Base-by-base conservation (phyloP, 2,113 vertebrate species). In the Zonotrichia leucophrys region DNA sequence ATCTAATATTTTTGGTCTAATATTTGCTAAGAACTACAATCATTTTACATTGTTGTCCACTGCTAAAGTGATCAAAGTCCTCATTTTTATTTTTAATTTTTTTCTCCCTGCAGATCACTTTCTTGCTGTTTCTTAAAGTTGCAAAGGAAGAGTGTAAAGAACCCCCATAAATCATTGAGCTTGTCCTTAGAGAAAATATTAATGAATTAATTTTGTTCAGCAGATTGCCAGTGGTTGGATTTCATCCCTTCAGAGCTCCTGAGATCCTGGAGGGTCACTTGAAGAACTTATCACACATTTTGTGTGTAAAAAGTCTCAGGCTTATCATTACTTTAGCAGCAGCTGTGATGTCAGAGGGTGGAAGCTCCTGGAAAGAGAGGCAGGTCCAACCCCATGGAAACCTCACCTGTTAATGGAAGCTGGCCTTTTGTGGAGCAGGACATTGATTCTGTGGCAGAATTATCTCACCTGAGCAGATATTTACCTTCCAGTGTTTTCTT, bases 211-310 rank as follows among this genome's bases (percentile, higher is more conserved):
- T 87, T 87, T 63, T 86, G 28, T 81, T 64, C 55, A 72, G 44
- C 88, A 97, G 96, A 77, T 91, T 44, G 67, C 76, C 59, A 53
- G 53, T 11, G 94, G 97, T 78, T 97, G 96, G 77, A 79, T 91
- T 67, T 96, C 96, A 86, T 92, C 63, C 95, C 95, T 19, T 97
- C 97, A 30, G 73, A 63, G n/a, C 93, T 97, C 30, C 95, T 97
- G 69, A 95, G 76, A 75, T 89, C 96, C 63, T 96, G 97, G 97
- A 91, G 79, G 93, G 97, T 73, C 96, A 90, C 77, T 9, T 96
- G 95, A 97, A 97, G 37, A 96, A 90, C 31, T 7, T 92, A 23
- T 60, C 76, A 60, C 96, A 83, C 59, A 39, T 98, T 70, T 78
- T 94, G 62, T 96, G 56, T 18, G 74, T 94, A 37, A 87, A 97